phyloP scores from a whole-genome alignment of 2,888 invertebrate genomes.

The Cryptocheilus praepositus region DNA sequence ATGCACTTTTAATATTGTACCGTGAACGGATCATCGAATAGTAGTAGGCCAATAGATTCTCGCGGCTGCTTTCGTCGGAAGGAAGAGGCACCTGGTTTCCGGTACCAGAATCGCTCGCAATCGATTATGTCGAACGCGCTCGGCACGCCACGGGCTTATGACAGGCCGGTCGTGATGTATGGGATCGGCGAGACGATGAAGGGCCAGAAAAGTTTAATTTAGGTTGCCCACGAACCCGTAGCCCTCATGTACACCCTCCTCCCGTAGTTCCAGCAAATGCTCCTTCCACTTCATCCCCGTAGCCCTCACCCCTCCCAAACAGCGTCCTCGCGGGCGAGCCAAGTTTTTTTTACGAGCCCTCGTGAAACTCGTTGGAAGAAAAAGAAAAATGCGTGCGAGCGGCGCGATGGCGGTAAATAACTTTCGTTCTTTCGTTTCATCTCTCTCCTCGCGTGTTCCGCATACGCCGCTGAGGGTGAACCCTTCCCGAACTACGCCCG shows the following conservation, averaged over 20 bases:
- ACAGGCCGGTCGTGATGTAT: constrained; percentile 56
- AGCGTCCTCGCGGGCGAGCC: neutral
- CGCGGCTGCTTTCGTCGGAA: constrained; percentile 15
- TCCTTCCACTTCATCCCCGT: constrained; percentile 18
- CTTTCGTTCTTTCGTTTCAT: constrained; percentile 35
- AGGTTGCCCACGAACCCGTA: constrained; percentile 45
- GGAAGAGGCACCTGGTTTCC: constrained; percentile 45
- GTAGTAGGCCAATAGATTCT: too few species aligned
- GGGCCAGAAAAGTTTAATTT: constrained; percentile 61
- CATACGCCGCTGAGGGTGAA: too few species aligned
- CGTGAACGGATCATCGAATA: too few species aligned
- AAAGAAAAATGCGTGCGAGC: constrained; percentile 6
- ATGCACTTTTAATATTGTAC: too few species aligned
- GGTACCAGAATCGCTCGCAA: constrained; percentile 42
- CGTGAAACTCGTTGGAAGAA: constrained; percentile 25
- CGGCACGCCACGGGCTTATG: constrained; percentile 52
- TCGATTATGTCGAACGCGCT: constrained; percentile 48
- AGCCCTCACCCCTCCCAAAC: constrained; percentile 5
- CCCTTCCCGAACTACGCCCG: too few species aligned
- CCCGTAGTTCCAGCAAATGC: neutral
- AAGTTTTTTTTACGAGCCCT: constrained; percentile 49
- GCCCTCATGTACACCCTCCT: constrained; percentile 33
- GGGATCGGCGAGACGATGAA: constrained; percentile 28
- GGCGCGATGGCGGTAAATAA: constrained; percentile 35
- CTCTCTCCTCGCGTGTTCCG: neutral